Base-by-base conservation (phyloP, 2,113 vertebrate species). In the Sinosuthora webbiana region DNA sequence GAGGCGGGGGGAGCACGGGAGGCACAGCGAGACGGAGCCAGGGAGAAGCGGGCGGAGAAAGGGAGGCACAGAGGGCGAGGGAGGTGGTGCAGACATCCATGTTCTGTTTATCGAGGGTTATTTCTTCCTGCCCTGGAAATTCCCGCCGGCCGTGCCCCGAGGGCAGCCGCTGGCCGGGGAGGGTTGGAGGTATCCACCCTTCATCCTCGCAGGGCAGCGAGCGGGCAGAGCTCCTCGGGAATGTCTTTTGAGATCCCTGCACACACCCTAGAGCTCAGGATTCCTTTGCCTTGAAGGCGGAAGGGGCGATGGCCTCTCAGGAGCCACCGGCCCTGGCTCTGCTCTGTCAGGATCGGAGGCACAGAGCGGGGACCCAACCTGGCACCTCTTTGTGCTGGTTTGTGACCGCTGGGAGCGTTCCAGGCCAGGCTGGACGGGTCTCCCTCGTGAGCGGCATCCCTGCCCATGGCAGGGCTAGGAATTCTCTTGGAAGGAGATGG, bases 311-410 rank as follows among this genome's bases (percentile, higher is more conserved):
- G 69, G 42, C 19, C 57, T 41, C 14, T 6, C 14, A 2, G 57
- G 47, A 49, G 44, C 1, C 27, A 3, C 17, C 60, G 19, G 27
- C 9, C 3, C 8, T 0, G 18, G 30, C 10, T 30, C 11, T 45
- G n/a, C 50, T 57, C 0, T 0, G 52, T 8, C 12, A 9, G 47
- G 50, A 55, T 8, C 33, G 9, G 53, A 0, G 1, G 35, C 44
- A 41, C 41, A 13, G 41, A 47, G 31, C 5, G 3, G 15, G 22
- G 56, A 3, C 41, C 21, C 55, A 35, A 0, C 33, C 65, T 23
- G 25, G 44, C 62, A 18, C 33, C 62, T 45, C 47, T 33, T n/a
- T 0, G 12, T 13, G 10, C 20, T 3, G 39, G 6, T 56, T 8
- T 27, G 30, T 31, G 24, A 6, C 9, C 62, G 18, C 62, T 45